Evolutionary conservation across 2,888 invertebrate genomes (phyloP), one percentile per base, ranked within the genome.

Genomic region (Reticulitermes lucifugus): DNA sequence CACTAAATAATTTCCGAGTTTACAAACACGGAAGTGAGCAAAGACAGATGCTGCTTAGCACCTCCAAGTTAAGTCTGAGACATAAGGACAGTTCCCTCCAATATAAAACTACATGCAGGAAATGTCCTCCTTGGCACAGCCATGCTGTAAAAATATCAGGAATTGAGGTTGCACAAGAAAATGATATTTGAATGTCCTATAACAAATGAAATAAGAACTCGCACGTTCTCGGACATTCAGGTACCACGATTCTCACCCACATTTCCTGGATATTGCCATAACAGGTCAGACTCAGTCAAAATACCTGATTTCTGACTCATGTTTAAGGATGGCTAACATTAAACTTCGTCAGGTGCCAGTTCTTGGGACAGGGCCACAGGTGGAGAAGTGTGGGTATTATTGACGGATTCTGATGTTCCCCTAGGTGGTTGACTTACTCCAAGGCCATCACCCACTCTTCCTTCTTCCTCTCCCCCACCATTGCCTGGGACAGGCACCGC

Each of bases 321-420:
- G 82, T 65, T 65, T 9, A 77, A 51, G 77, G 79, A 60, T 60
- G 79, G 84, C 46, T 79, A n/a, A 65, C 65, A 71, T 89, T 88
- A 90, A 82, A 90, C 90, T 89, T 90, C 90, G 87, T 90, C 90
- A 43, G 90, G 89, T 59, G 89, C 90, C 87, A 90, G 87, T 79
- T 89, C 89, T 75, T 87, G 79, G 80, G 86, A 79, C 18, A 85
- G 79, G 22, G 84, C 73, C 43, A 83, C 35, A 25, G 85, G 83
- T 9, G 79, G 65, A 41, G 82, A 86, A 55, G 88, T 84, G 41
- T 88, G 87, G 35, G 88, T 85, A 79, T 88, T 86, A 60, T 87
- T 87, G 60, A 87, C 83, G 71, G 88, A 86, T 55, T 88, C 79
- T 29, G 84, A 60, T 22, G 82, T 70, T n/a, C 81, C 55, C n/a